A percentile compares a stretch with the other conserved stretches of the same genome.
Evolutionary conservation across 92 coral and sea anemone genomes (phyloP).

Genomic region (Actinostola sp.): DNA sequence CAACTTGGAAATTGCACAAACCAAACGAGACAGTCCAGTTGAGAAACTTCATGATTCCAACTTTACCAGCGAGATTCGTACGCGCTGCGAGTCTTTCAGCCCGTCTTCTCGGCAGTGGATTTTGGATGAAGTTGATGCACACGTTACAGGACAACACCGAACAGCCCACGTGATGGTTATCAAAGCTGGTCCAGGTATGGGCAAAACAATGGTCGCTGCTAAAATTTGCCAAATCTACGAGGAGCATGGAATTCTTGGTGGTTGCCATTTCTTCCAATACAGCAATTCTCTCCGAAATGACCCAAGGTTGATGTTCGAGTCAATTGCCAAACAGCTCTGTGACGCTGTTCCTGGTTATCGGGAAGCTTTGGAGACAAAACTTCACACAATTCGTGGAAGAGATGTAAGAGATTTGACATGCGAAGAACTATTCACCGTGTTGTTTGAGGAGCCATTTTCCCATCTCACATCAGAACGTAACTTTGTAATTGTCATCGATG

Average conservation of each 20-base stretch:
- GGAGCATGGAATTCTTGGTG: conserved; percentile 25
- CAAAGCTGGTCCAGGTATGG: conserved; percentile 46
- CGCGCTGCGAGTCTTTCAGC: conserved; percentile 1
- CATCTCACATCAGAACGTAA: too few relatives aligned
- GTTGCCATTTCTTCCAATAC: conserved; percentile 47
- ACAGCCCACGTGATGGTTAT: conserved; percentile 30
- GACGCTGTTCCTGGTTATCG: conserved; percentile 43
- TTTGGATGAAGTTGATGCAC: conserved; percentile 10
- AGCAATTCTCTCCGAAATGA: conserved; percentile 24
- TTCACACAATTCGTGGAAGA: conserved; percentile 24
- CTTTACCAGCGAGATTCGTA: conserved; percentile 10
- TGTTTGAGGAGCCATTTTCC: too few relatives aligned
- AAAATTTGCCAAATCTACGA: conserved; percentile 30
- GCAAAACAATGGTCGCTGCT: conserved; percentile 42
- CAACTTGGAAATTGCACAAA: too few relatives aligned
- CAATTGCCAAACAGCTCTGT: conserved; percentile 43
- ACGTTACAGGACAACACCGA: conserved; percentile 9
- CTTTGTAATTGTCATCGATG: too few relatives aligned
- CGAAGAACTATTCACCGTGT: conserved; percentile 35
- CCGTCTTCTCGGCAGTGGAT: conserved; percentile 39
- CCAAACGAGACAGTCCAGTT: too few relatives aligned
- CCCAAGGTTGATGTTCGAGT: conserved; percentile 57
- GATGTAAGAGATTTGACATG: too few relatives aligned
- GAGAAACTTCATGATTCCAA: conserved; percentile 6
- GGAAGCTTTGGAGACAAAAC: conserved; percentile 26